Conservation (phyloP, 2,113 vertebrate species). For the Corythornis vintsioides region DNA sequence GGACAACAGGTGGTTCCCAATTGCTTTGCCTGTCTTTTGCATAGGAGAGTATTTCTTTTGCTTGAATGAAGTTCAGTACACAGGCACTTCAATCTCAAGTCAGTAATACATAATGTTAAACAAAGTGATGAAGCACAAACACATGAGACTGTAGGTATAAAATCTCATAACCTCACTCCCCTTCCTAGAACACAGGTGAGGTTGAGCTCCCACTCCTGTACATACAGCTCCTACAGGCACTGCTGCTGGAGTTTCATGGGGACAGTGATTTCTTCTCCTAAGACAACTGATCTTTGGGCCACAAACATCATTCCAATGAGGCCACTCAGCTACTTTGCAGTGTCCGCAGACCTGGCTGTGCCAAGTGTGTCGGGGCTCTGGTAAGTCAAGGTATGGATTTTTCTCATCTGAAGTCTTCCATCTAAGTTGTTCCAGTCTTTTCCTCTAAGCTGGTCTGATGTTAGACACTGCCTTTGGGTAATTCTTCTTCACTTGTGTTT, state of each 20-base stretch:
- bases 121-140: neutral
- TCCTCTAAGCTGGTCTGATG: neutral
- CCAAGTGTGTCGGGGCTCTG: neutral
- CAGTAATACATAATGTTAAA: neutral
- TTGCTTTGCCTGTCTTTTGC: neutral
- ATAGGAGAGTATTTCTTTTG: neutral
- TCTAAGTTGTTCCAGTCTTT: neutral
- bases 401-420: neutral
- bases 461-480: neutral
- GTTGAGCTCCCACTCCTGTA: neutral
- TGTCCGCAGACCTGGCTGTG: neutral
- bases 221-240: rapidly evolving
- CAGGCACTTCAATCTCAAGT: neutral
- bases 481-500: rapidly evolving
- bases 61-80: neutral
- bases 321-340: neutral
- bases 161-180: neutral
- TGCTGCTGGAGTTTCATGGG: neutral
- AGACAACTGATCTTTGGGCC: neutral
- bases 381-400: neutral
- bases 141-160: neutral
- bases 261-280: neutral
- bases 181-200: neutral
- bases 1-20: neutral
- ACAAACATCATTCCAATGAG: neutral